Conservation (phyloP, 2,888 invertebrate species). For the Lepas anatifera region DNA sequence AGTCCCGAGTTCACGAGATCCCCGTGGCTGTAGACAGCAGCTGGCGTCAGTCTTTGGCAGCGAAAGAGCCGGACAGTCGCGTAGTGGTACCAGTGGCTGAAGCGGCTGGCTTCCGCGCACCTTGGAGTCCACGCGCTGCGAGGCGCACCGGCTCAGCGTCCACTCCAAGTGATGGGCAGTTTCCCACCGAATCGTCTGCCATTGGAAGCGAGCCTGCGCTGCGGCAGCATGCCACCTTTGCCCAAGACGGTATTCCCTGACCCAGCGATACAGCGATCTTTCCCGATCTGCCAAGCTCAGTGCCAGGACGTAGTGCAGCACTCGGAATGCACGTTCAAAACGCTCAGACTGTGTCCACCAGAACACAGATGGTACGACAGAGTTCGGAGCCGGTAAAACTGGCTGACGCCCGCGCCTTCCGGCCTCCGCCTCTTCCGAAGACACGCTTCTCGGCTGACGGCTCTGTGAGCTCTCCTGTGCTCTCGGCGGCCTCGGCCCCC, state of each 20-base stretch:
- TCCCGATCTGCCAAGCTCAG: too few species aligned
- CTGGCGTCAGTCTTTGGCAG: too few species aligned
- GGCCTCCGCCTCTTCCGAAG: slow-evolving; percentile 2
- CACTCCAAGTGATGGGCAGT: too few species aligned
- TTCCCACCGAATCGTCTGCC: too few species aligned
- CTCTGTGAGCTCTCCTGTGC: too few species aligned
- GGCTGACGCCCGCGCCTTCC: background rate
- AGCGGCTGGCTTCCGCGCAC: background rate
- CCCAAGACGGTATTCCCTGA: too few species aligned
- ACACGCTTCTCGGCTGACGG: background rate
- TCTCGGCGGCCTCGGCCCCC: background rate
- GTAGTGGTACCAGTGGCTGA: too few species aligned
- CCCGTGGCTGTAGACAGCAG: background rate
- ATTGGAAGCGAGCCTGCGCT: too few species aligned
- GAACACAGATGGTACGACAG: background rate
- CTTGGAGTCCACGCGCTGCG: background rate
- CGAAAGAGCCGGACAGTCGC: too few species aligned
- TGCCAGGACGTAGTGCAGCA: too few species aligned
- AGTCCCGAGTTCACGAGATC: background rate
- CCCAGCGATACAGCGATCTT: too few species aligned
- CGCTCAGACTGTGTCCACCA: background rate
- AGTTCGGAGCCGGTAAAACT: background rate
- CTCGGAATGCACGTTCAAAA: background rate
- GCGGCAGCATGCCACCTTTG: too few species aligned
- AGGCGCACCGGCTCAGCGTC: background rate